Conservation (phyloP, 2,113 vertebrate species). For the Damaliscus lunatus region DNA sequence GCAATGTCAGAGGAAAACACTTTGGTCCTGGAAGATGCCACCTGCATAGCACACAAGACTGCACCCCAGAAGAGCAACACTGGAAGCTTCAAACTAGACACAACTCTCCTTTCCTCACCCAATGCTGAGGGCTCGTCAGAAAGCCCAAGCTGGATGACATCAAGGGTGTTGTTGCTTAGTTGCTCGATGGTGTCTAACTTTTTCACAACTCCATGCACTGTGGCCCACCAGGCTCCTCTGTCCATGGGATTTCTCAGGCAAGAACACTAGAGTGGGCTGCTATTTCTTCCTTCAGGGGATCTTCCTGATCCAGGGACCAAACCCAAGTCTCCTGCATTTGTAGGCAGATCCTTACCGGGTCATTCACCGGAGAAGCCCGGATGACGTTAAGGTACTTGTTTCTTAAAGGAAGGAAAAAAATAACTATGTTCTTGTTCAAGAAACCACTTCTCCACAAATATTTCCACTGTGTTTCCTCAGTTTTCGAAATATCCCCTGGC, state of each 20-base stretch:
- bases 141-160: fast-evolving
- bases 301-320: neutral
- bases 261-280: neutral
- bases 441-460: neutral
- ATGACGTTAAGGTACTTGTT: neutral
- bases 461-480: neutral
- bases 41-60: fast-evolving
- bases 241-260: neutral
- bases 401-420: neutral
- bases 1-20: neutral
- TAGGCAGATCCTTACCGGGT: neutral
- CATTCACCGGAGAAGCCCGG: neutral
- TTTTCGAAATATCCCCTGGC: neutral
- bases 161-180: neutral
- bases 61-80: fast-evolving
- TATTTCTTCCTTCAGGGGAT: neutral
- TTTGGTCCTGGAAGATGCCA: neutral
- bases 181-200: neutral
- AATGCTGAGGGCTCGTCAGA: fast-evolving
- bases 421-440: neutral
- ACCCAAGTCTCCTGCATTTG: neutral
- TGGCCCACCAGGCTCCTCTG: neutral
- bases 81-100: fast-evolving
- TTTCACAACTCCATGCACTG: neutral
- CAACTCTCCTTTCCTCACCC: neutral